Evolutionary conservation across 64 coral and sea anemone genomes (phyloP).

Genomic region (Actinia equina): DNA sequence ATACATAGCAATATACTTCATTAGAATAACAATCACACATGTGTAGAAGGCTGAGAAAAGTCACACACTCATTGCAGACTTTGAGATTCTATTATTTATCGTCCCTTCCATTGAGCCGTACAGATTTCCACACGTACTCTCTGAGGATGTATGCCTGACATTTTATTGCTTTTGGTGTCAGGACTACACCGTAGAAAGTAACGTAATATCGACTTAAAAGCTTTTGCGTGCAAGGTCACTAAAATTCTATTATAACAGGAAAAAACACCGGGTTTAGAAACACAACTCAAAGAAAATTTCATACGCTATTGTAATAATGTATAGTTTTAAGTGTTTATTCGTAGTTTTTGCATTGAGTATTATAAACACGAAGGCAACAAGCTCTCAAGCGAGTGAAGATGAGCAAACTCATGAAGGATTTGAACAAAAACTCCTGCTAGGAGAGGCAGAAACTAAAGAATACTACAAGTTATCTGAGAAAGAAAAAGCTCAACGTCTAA

Average conservation of each 20-base stretch:
- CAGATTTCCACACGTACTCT: neutral
- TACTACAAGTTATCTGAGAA: neutral
- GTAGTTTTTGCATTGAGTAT: neutral
- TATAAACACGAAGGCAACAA: neutral
- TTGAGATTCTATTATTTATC: neutral
- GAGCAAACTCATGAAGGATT: neutral
- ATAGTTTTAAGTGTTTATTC: neutral
- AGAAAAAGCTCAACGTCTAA: constrained; percentile 8
- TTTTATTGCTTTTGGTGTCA: neutral
- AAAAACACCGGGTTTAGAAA: neutral
- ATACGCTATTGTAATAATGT: neutral
- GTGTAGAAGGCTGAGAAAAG: neutral
- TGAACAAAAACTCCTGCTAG: constrained; percentile 25
- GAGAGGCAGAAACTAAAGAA: constrained; percentile 9
- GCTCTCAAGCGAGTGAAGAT: neutral
- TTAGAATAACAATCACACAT: neutral
- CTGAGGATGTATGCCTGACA: neutral
- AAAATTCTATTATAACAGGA: too few relatives aligned
- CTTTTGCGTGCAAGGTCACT: too few relatives aligned
- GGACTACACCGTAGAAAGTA: too few relatives aligned
- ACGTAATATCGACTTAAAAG: too few relatives aligned
- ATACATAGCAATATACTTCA: neutral
- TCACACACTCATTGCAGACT: neutral
- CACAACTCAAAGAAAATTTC: neutral
- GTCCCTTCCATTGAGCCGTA: neutral